A percentile compares a stretch with the other conserved stretches of the same genome.
Conservation (phyloP, 2,888 invertebrate genomes). For the Andrena haemorrhoa region DNA sequence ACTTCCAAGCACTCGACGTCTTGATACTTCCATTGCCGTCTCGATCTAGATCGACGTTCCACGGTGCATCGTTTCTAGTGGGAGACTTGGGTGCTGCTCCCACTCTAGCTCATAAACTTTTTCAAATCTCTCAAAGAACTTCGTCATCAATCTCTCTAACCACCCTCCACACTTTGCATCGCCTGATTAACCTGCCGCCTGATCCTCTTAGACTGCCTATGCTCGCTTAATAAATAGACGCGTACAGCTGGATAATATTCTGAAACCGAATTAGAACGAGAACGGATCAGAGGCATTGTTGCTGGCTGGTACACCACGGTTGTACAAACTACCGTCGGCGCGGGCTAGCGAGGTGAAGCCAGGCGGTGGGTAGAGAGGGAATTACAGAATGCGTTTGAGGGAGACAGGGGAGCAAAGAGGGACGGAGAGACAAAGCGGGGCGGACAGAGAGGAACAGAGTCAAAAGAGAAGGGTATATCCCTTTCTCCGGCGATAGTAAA, state of each 20-base stretch:
- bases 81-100: too few relatives aligned
- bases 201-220: too few relatives aligned
- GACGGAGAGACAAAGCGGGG: not conserved
- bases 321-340: constrained; percentile 19
- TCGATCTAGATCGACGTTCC: too few relatives aligned
- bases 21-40: too few relatives aligned
- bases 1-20: not conserved
- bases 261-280: not conserved
- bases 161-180: too few relatives aligned
- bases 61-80: too few relatives aligned
- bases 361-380: not conserved
- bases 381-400: not conserved
- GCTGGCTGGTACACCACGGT: constrained; percentile 9
- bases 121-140: too few relatives aligned
- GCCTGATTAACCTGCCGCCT: too few relatives aligned
- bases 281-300: constrained; percentile 27
- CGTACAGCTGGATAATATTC: not conserved
- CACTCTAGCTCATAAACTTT: too few relatives aligned
- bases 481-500: constrained; percentile 65
- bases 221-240: not conserved
- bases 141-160: too few relatives aligned
- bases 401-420: not conserved
- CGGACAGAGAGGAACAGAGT: constrained; percentile 1
- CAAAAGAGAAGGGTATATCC: constrained; percentile 61
- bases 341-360: constrained; percentile 5